Base-by-base conservation (phyloP, 2,113 vertebrate species). In the Sisor rabdophorus region DNA sequence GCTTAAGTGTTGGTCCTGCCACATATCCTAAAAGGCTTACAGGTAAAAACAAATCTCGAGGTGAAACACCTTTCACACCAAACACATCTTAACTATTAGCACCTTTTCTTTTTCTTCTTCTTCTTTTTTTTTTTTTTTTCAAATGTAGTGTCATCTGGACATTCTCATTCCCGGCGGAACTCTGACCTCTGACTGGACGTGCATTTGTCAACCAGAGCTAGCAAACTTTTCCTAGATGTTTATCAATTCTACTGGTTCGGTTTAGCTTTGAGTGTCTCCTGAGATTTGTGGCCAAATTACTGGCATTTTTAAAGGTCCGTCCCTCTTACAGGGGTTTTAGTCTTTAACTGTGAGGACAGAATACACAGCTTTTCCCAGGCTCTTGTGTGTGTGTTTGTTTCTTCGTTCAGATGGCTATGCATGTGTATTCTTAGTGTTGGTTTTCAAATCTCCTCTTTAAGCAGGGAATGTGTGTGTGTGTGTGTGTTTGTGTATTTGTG, bases 1-100 rank as follows among this genome's bases (percentile, higher is more conserved):
- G 86, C 82, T 88, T 84, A 89, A 88, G 87, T 80, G 83, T 83
- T 59, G 78, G 56, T 78, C 79, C 76, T 75, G 82, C 79, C 85
- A 81, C 86, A 86, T 88, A 83, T 84, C 83, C 84, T 63, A 68
- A 78, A 79, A 84, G 79, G 40, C 87, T 89, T 82, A 84, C 87
- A 85, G 84, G 79, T 87, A 87, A 73, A n/a, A n/a, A n/a, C n/a
- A n/a, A n/a, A n/a, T n/a, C n/a, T 36, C 6, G 85, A 84, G 63
- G 59, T 48, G 60, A n/a, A n/a, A 30, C 54, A 36, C 77, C 53
- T 68, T 84, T 67, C 80, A 59, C 84, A 58, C 77, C 24, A 74
- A 54, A 15, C 22, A 75, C 72, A 80, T 77, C 70, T 85, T 84
- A 77, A 78, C 75, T 84, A 86, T 88, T 88, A 88, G 87, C 87